These are phyloP conservation scores for Glomeris marginata DNA, from an alignment of 2,888 invertebrate genomes.

Conservation along the genomic window DNA sequence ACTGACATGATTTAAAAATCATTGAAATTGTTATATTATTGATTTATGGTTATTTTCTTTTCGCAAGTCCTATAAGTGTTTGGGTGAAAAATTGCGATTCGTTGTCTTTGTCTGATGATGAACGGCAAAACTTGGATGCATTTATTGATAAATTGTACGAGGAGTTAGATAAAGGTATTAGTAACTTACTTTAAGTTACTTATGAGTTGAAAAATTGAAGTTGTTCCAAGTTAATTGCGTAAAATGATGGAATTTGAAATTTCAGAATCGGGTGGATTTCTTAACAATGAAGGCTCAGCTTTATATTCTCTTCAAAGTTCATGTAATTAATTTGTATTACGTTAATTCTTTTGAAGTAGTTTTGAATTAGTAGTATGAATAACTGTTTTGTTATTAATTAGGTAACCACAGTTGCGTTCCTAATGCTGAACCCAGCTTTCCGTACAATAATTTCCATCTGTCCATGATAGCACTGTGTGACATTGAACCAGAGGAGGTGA, in stretches of 20 bases:
- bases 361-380: too few relatives aligned
- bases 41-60: not conserved
- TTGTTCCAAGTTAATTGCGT: too few relatives aligned
- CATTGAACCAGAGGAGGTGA: slow-evolving; percentile 56
- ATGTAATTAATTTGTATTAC: too few relatives aligned
- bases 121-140: slow-evolving; percentile 50
- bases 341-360: too few relatives aligned
- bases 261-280: slow-evolving; percentile 46
- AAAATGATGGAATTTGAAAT: slow-evolving; percentile 5
- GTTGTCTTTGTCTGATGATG: slow-evolving; percentile 47
- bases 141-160: slow-evolving; percentile 70
- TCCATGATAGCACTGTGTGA: slow-evolving; percentile 44
- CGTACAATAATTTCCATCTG: slow-evolving; percentile 53
- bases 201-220: slow-evolving; percentile 1
- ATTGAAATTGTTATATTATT: slow-evolving; percentile 3
- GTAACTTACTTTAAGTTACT: not conserved
- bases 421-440: slow-evolving; percentile 72
- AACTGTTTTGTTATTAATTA: too few relatives aligned
- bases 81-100: slow-evolving; percentile 69
- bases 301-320: slow-evolving; percentile 72
- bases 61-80: slow-evolving; percentile 56
- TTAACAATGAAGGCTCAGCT: slow-evolving; percentile 86
- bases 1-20: too few relatives aligned
- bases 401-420: slow-evolving; percentile 87
- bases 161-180: slow-evolving; percentile 59